Evolutionary conservation across 2,888 invertebrate genomes (phyloP).

Genomic region (Prosopocoilus inquinatus): DNA sequence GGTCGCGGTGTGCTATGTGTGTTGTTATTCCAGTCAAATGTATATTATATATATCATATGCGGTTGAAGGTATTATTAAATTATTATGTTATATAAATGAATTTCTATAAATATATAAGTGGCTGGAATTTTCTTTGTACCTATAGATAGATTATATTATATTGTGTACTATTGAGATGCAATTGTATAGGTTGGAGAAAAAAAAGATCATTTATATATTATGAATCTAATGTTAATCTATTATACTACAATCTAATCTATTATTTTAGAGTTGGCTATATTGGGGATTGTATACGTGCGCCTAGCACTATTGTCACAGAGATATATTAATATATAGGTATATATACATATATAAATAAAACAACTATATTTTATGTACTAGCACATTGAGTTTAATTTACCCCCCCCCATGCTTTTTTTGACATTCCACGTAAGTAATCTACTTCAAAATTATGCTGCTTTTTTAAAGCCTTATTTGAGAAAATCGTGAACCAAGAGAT

Average conservation of each 20-base stretch:
- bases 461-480: too few species aligned
- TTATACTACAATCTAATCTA: conserved; percentile 47
- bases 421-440: too few species aligned
- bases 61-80: conserved; percentile 48
- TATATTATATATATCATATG: conserved; percentile 41
- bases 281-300: conserved; percentile 40
- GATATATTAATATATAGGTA: conserved; percentile 38
- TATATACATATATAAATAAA: conserved; percentile 48
- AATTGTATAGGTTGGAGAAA: conserved; percentile 42
- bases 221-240: conserved; percentile 43
- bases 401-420: not conserved
- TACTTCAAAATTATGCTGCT: too few species aligned
- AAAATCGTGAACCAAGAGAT: too few species aligned
- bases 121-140: conserved; percentile 39
- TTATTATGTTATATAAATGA: conserved; percentile 39
- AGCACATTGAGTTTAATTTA: conserved; percentile 32
- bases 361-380: conserved; percentile 52
- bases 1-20: conserved; percentile 35
- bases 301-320: conserved; percentile 32
- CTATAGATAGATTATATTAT: conserved; percentile 24
- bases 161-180: conserved; percentile 19
- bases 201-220: conserved; percentile 38
- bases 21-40: conserved; percentile 50
- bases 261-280: conserved; percentile 43
- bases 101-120: conserved; percentile 36